These are phyloP conservation scores for Sanderia malayensis DNA, from an alignment of 30 jellyfish, hydroid and myxozoan genomes.

Conservation along the genomic window DNA sequence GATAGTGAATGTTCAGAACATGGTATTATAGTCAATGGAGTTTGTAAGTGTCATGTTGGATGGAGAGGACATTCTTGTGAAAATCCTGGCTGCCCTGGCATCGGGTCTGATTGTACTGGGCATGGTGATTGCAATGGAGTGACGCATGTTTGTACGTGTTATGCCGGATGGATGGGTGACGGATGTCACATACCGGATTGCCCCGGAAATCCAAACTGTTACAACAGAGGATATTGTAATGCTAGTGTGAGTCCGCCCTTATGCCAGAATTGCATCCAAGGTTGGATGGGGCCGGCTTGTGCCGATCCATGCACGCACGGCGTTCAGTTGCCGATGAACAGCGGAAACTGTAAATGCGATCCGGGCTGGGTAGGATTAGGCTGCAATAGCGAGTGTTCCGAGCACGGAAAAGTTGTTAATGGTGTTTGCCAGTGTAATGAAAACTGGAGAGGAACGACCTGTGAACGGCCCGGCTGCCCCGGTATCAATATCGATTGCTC, in stretches of 20 bases:
- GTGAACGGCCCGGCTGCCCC: slow-evolving; percentile 73
- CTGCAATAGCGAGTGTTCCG: slow-evolving; percentile 69
- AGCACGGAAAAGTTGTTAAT: slow-evolving; percentile 36
- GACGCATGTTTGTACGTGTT: slow-evolving; percentile 55
- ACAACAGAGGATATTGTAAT: slow-evolving; percentile 57
- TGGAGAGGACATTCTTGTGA: slow-evolving; percentile 69
- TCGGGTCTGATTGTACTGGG: slow-evolving; percentile 61
- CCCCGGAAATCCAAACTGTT: slow-evolving; percentile 67
- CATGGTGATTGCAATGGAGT: slow-evolving; percentile 67
- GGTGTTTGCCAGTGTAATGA: slow-evolving; percentile 45
- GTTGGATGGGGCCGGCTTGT: slow-evolving; percentile 81
- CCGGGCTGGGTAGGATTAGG: slow-evolving; percentile 75
- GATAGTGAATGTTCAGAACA: slow-evolving; percentile 69
- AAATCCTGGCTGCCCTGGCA: slow-evolving; percentile 72
- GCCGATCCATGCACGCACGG: slow-evolving; percentile 59
- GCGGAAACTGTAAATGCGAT: slow-evolving; percentile 60
- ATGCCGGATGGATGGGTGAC: slow-evolving; percentile 61
- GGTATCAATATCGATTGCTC: slow-evolving; percentile 51
- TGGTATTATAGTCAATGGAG: slow-evolving; percentile 34
- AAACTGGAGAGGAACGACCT: slow-evolving; percentile 63
- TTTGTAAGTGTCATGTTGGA: slow-evolving; percentile 51
- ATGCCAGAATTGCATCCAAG: slow-evolving; percentile 46
- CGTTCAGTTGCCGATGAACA: slow-evolving; percentile 49
- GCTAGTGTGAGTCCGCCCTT: slow-evolving; percentile 41
- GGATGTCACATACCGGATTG: slow-evolving; percentile 63